Base-by-base conservation (phyloP, 2,797 vertebrate species). In the Benthosema pterotum region DNA sequence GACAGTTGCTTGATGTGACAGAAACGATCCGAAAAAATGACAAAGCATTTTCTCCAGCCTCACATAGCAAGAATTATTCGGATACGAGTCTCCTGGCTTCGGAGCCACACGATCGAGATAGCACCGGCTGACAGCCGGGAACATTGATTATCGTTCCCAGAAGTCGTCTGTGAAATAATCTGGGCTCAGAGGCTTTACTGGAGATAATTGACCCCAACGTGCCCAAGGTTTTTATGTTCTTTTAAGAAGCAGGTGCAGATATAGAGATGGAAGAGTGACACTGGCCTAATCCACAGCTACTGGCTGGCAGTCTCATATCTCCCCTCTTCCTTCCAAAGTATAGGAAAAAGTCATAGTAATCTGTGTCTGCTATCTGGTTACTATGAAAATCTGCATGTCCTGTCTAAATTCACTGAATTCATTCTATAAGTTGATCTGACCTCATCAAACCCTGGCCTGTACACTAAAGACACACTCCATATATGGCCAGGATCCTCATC, bases 91-190 rank as follows among this genome's bases (percentile, higher is more conserved):
- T 28, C 48, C 67, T 69, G 58, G 68, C 59, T 63, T 60, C 68
- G 58, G 45, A 50, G 61, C 57, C 60, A 43, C 48, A 38, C 65
- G 57, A 61, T 72, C 15, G 46, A 75, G 60, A 72, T 63, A 66
- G 71, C 59, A 61, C 56, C 60, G 45, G 72, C 70, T 70, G 80
- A 83, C 74, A 74, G 79, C 74, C 51, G 38, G 56, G 18, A 77
- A 73, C 73, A 68, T 69, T 70, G 84, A 88, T 87, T 82, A 76
- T 72, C 68, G 60, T 72, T 83, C 71, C 46, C 67, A 42, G 48
- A 71, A 70, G 64, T 66, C 45, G 47, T 72, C 69, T 62, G 70
- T 61, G 66, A 79, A 80, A 79, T 76, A 75, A 84, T 78, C 51
- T 71, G 61, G 38, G 46, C 79, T 71, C 69, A 5, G 42, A 56